A percentile compares a stretch with the other conserved stretches of the same genome.
Evolutionary conservation across 2,113 vertebrate genomes (phyloP).

Genomic region (Cheilinus undulatus): DNA sequence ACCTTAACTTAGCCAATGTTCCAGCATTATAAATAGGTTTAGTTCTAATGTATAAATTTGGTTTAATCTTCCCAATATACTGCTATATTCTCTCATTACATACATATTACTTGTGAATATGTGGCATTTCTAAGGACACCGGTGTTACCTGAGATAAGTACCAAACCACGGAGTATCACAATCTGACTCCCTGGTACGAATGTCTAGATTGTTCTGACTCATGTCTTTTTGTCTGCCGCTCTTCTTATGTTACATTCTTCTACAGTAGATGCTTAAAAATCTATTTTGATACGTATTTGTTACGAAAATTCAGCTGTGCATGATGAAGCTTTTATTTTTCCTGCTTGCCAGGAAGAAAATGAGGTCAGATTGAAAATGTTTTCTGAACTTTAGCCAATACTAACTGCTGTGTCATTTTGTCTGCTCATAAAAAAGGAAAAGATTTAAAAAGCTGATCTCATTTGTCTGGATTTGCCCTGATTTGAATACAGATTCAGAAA

Average conservation of each 20-base stretch:
- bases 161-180: conserved; percentile 16
- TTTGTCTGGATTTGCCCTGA: conserved; percentile 37
- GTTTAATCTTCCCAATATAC: too few species aligned
- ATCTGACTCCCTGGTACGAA: not conserved
- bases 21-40: too few species aligned
- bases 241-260: not conserved
- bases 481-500: conserved; percentile 25
- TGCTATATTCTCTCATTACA: not conserved
- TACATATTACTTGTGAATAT: not conserved
- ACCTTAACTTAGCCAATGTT: too few species aligned
- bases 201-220: conserved; percentile 23
- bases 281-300: too few species aligned
- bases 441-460: conserved; percentile 52
- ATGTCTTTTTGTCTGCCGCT: not conserved
- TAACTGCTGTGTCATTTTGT: conserved; percentile 78
- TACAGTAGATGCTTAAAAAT: too few species aligned
- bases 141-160: conserved; percentile 14
- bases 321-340: not conserved
- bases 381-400: conserved; percentile 73
- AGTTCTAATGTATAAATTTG: too few species aligned
- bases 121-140: not conserved
- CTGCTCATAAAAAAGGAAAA: conserved; percentile 42
- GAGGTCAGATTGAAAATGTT: conserved; percentile 68
- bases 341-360: conserved; percentile 51
- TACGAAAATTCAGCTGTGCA: not conserved